Evolutionary conservation across 2,113 vertebrate genomes (phyloP), one percentile per base, ranked within the genome.

Genomic region (Bungarus multicinctus): DNA sequence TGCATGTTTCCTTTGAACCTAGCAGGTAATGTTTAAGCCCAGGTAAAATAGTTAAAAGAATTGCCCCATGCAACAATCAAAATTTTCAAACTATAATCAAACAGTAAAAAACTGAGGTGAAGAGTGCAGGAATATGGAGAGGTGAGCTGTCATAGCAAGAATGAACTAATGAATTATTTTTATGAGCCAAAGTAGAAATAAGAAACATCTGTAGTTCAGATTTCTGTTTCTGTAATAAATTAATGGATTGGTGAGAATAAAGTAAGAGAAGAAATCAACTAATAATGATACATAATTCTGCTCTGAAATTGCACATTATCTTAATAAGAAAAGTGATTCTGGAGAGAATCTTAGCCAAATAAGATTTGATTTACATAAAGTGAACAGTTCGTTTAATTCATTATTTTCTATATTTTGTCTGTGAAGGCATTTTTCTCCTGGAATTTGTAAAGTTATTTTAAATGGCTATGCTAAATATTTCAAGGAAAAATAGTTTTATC

Each of bases 201-300:
- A 96, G 94, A 96, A 97, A 97, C 97, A 97, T 96, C 94, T 97
- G 96, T 89, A 94, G 93, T 92, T 95, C 95, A 60, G 93, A 86
- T 95, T 96, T 94, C 95, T 88, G 90, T 94, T 95, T 95, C 90
- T 97, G 92, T 90, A 95, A 89, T 93, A 93, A 95, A 95, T 95
- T 96, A 95, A 96, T 94, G 1, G n/a, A 16, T 74, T 94, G 5
- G 5, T 34, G 64, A 74, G 64, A 74, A 18, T 34, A 74, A 34
- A 94, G 55, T 96, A 91, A 74, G 22, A 57, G 0, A 0, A 89
- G 64, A 94, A 93, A 91, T 58, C 54, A 94, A 91, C n/a, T 94
- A 94, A 57, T 91, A 87, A 54, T n/a, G 22, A 1, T 92, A 14
- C 60, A 85, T 12, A 81, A 85, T 85, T 85, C 7, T 50, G 6